phyloP scores from a whole-genome alignment of 2,888 invertebrate species.

The Graphium colonna region DNA sequence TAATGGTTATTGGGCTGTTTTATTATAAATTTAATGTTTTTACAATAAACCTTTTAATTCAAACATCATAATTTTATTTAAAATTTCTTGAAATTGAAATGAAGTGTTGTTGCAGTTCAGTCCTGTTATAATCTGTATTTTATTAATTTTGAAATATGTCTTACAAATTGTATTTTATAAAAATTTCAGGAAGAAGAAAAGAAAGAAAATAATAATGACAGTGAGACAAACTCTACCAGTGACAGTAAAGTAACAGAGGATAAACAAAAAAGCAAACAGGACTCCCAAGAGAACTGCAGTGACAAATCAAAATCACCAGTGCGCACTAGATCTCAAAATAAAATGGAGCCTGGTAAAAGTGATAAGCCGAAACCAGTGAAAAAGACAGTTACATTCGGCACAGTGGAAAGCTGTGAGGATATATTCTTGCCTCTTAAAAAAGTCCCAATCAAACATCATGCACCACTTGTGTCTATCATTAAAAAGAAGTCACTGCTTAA shows the following conservation, averaged over 20 bases:
- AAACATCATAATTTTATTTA: too few relatives aligned
- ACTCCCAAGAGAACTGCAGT: slow-evolving; percentile 43
- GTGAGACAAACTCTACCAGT: slow-evolving; percentile 49
- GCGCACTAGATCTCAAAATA: slow-evolving; percentile 71
- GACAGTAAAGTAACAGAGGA: slow-evolving; percentile 49
- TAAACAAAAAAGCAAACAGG: slow-evolving; percentile 41
- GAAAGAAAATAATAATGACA: slow-evolving; percentile 71
- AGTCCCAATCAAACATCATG: slow-evolving; percentile 79
- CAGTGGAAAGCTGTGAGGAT: slow-evolving; percentile 82
- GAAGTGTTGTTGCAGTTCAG: too few relatives aligned
- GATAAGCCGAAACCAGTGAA: slow-evolving; percentile 76
- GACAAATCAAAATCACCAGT: slow-evolving; percentile 66
- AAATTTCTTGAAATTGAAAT: too few relatives aligned
- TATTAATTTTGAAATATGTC: too few relatives aligned
- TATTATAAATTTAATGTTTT: too few relatives aligned
- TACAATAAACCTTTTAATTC: too few relatives aligned
- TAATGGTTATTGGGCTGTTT: too few relatives aligned
- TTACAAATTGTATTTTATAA: not conserved
- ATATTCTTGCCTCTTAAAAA: slow-evolving; percentile 78
- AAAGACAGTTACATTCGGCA: slow-evolving; percentile 83
- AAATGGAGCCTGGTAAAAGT: slow-evolving; percentile 69
- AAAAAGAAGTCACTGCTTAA: slow-evolving; percentile 81
- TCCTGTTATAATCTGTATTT: too few relatives aligned
- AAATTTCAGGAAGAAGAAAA: slow-evolving; percentile 73
- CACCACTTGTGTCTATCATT: slow-evolving; percentile 81